These are phyloP conservation scores for Saccostrea echinata DNA, from an alignment of 1,140 invertebrate genomes.

Conservation along the genomic window DNA sequence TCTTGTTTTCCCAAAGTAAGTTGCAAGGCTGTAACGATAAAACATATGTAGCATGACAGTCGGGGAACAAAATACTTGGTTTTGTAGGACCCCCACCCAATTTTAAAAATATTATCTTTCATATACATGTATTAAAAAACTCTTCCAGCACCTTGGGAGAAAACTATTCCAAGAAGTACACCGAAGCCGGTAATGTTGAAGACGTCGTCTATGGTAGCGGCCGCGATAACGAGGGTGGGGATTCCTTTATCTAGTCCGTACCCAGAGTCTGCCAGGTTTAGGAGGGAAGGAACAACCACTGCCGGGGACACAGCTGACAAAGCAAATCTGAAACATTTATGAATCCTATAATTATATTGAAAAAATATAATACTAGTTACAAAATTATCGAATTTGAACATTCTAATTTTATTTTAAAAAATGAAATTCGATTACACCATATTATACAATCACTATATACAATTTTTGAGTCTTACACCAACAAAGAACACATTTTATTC, in stretches of 20 bases:
- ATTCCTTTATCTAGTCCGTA: conserved; percentile 96
- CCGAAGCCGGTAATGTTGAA: conserved; percentile 92
- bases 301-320: conserved; percentile 96
- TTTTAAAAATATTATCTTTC: too few species aligned
- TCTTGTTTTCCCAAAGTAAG: too few species aligned
- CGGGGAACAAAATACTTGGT: too few species aligned
- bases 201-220: conserved; percentile 92
- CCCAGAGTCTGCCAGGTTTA: conserved; percentile 89
- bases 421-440: too few species aligned
- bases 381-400: too few species aligned
- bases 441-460: neutral
- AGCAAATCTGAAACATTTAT: conserved; percentile 83
- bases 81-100: too few species aligned
- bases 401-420: too few species aligned
- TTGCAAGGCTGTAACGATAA: too few species aligned
- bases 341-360: too few species aligned
- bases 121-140: neutral
- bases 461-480: neutral
- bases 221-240: conserved; percentile 95
- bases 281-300: conserved; percentile 94
- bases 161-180: conserved; percentile 75
- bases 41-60: too few species aligned
- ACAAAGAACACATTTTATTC: conserved; percentile 8
- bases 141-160: conserved; percentile 69
- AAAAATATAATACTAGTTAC: too few species aligned